Base-by-base conservation (phyloP, 2,113 vertebrate genomes). In the Sprattus sprattus region DNA sequence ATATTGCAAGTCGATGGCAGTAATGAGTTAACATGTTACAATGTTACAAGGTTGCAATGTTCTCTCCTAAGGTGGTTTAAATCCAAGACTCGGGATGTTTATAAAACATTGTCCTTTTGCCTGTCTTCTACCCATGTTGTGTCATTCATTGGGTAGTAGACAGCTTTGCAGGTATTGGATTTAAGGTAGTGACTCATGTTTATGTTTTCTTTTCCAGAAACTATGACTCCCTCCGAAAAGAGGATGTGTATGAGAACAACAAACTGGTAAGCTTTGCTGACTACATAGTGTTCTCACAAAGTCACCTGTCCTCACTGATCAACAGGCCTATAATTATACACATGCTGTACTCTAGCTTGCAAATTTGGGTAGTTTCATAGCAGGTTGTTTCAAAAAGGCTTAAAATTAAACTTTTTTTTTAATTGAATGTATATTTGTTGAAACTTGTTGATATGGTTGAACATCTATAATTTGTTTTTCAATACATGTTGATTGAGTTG, bases 221-320 rank as follows among this genome's bases (percentile, higher is more conserved):
- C 91, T 99, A 97, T 39, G 89, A 92, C 78, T 93, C 95, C 11
- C 97, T 99, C 88, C 96, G 92, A 85, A 98, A 98, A 91, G 97
- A 99, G 92, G 95, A 99, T 64, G 90, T 99, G 90, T 99, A 97
- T 0, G 96, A 98, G 89, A 99, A 99, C 95, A 99, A 99, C 92
- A 93, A 96, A 13, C 84, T 99, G 97, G 98, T 99, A 93, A 87
- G 87, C 87, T 87, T 81, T 87, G 81, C 44, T 85, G 86, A 82
- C 83, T 25, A 84, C 15, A 60, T 82, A 60, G 45, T 80, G 20
- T 20, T 45, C 2, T 47, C 47, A 78, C 81, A 83, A 89, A 89
- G 83, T 18, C 13, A 16, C 13, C 20, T n/a, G 3, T 64, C 60
- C 60, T 64, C 22, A 64, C 20, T n/a, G 2, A 9, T 64, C 8